Percentiles rank a stretch among this genome's conserved stretches.
These are phyloP conservation scores for Oikopleura dioica DNA, from an alignment of 23 tunicate genomes.

Conservation along the genomic window DNA sequence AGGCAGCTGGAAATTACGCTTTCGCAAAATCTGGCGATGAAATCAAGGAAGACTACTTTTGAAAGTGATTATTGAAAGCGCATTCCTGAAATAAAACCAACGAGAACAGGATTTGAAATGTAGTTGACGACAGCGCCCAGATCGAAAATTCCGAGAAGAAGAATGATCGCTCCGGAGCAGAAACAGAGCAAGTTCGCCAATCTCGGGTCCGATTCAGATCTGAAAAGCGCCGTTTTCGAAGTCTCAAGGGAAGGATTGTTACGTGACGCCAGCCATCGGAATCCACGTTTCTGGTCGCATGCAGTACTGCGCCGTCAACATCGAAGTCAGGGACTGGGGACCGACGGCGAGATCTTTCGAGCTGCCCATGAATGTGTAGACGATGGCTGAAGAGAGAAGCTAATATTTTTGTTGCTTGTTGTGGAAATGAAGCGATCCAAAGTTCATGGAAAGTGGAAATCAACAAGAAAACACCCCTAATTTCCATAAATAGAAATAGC, in stretches of 20 bases:
- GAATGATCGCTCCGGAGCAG: background rate
- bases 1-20: too few relatives aligned
- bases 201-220: too few relatives aligned
- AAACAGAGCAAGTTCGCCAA: background rate
- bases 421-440: too few relatives aligned
- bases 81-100: slow-evolving; percentile 12
- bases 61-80: too few relatives aligned
- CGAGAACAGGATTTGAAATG: background rate
- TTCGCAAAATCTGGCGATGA: too few relatives aligned
- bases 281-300: background rate
- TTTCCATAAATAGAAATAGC: too few relatives aligned
- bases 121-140: background rate
- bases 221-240: too few relatives aligned
- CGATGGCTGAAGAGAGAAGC: background rate
- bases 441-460: too few relatives aligned
- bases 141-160: background rate
- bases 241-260: background rate
- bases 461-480: too few relatives aligned
- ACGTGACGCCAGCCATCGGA: background rate
- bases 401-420: too few relatives aligned
- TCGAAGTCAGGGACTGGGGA: slow-evolving; percentile 1
- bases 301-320: background rate
- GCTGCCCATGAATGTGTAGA: background rate
- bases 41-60: too few relatives aligned
- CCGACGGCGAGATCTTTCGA: slow-evolving; percentile 9